Evolutionary conservation across 2,888 invertebrate genomes (phyloP).

Genomic region (Anticlea derivata): DNA sequence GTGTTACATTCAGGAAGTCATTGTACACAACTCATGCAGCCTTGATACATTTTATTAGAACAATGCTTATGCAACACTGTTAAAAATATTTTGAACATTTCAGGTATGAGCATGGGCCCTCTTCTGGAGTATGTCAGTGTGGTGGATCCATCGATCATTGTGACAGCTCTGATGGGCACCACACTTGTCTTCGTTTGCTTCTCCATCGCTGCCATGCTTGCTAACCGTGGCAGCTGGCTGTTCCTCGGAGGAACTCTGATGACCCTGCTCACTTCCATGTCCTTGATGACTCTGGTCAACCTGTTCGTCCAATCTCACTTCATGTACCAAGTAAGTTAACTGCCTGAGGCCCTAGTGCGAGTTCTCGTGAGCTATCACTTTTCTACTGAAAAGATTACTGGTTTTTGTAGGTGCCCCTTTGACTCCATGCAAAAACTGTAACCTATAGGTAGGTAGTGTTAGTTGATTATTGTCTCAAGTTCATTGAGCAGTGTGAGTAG

Average conservation of each 20-base stretch:
- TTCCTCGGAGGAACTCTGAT: constrained; percentile 95
- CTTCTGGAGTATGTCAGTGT: constrained; percentile 90
- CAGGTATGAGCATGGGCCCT: constrained; percentile 95
- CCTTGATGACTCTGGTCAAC: constrained; percentile 91
- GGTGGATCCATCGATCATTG: constrained; percentile 93
- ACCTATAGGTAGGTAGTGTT: too few species aligned
- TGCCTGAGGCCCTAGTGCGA: too few species aligned
- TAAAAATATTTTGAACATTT: constrained; percentile 38
- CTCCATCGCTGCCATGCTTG: constrained; percentile 93
- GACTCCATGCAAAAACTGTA: too few species aligned
- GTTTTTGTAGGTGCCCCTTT: not conserved
- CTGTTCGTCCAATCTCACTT: constrained; percentile 93
- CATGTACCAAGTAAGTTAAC: constrained; percentile 87
- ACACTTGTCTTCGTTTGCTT: constrained; percentile 96
- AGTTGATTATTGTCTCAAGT: too few species aligned
- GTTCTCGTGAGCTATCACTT: too few species aligned
- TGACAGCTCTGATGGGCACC: constrained; percentile 94
- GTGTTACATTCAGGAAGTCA: constrained; percentile 6
- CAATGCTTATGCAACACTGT: not conserved
- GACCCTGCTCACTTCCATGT: constrained; percentile 91
- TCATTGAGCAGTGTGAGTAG: too few species aligned
- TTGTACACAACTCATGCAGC: constrained; percentile 17
- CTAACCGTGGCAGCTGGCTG: constrained; percentile 93
- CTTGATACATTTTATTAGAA: constrained; percentile 5
- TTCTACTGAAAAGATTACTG: too few species aligned